Base-by-base conservation (phyloP, 2,888 invertebrate genomes). In the Pheosia tremula region DNA sequence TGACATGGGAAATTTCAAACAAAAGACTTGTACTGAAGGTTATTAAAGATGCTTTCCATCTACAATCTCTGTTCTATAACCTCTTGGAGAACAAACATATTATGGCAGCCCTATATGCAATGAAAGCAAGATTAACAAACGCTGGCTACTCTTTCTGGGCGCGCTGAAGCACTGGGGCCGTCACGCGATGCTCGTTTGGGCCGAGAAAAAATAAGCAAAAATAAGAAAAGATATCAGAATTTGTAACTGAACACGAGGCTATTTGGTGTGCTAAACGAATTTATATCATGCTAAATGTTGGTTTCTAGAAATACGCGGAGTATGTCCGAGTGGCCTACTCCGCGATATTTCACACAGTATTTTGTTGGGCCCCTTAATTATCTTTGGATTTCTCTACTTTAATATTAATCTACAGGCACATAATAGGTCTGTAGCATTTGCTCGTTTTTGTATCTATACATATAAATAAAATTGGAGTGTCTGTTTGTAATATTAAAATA, bases 51-150 rank as follows among this genome's bases (percentile, higher is more conserved):
- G 43, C 4, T 9, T 43, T 43, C 9, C 43, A 43, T 43, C 43
- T n/a, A 0, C 47, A 11, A 47, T 47, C 47, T 24, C 24, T 24
- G 24, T 24, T 24, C 24, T 24, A 24, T 24, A 47, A 47, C n/a
- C 47, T 47, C 47, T n/a, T n/a, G 47, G n/a, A 11, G 47, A n/a
- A 47, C 47, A 47, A 47, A 47, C 47, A 47, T 47, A 47, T 11
- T 39, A 55, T 39, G 13, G 10, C 55, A 55, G 13, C 55, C 55
- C 55, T 55, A 39, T 55, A 55, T 55, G 55, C 39, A 88, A 88
- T 87, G 86, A 86, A 88, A 85, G 84, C 80, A 85, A 89, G 88
- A 90, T 89, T 89, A 90, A 88, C 90, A 89, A 91, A 91, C 83
- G 85, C 83, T 78, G 85, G 88, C 85, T 84, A 89, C 88, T 89